Percentiles rank a stretch among this genome's conserved stretches.
Evolutionary conservation across 2,888 invertebrate genomes (phyloP).

Genomic region (Machimus atricapillus): DNA sequence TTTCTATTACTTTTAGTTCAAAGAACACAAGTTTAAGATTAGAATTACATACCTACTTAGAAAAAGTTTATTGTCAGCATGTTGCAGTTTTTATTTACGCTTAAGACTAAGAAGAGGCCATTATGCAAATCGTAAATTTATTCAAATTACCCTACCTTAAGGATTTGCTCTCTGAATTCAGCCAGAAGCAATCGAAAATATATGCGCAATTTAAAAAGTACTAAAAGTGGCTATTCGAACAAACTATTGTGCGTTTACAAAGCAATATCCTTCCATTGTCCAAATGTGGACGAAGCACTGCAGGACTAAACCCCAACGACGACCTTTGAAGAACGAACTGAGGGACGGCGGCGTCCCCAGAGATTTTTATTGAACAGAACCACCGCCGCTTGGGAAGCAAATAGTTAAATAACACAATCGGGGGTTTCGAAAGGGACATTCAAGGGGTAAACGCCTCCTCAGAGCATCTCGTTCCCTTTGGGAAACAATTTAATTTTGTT

Average conservation of each 20-base stretch:
- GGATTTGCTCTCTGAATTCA: background rate
- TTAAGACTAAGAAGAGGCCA: background rate
- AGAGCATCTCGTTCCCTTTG: background rate
- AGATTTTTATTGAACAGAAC: background rate
- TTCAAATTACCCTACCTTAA: background rate
- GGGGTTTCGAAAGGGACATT: background rate
- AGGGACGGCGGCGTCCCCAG: background rate
- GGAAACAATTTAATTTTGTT: background rate
- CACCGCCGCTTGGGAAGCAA: background rate
- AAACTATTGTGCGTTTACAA: background rate
- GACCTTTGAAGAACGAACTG: background rate
- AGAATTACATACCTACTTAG: no score
- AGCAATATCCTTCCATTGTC: background rate
- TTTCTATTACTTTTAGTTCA: background rate
- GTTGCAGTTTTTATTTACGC: background rate
- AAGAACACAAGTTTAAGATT: no score
- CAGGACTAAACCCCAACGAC: background rate
- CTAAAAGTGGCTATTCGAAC: background rate
- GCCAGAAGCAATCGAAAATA: background rate
- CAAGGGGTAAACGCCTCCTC: background rate
- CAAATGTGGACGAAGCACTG: background rate
- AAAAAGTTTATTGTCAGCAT: background rate
- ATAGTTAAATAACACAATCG: slow-evolving; percentile 10
- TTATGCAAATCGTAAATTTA: background rate
- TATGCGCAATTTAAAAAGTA: background rate